A percentile compares a stretch with the other conserved stretches of the same genome.
Conservation (phyloP, 2,797 vertebrate species). For the Avahi laniger region DNA sequence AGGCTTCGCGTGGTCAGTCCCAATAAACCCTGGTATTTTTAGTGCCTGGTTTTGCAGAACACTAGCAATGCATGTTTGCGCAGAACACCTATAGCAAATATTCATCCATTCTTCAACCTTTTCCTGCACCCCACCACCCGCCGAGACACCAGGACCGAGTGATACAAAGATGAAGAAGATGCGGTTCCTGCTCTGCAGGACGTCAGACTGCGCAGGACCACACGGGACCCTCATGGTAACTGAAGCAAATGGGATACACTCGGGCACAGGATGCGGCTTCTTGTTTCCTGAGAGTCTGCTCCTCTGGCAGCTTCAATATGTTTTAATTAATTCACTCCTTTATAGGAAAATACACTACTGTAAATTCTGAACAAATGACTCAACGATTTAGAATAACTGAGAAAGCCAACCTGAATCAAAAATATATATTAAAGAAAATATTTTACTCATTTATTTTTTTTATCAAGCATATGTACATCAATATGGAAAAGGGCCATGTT, state of each 20-base stretch:
- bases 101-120: no score
- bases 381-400: background rate
- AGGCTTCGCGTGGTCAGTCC: accelerated
- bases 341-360: accelerated
- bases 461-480: accelerated
- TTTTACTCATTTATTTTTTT: background rate
- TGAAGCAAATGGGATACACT: background rate
- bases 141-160: background rate
- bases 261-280: background rate
- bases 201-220: accelerated
- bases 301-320: background rate
- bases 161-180: background rate
- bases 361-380: background rate
- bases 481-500: background rate
- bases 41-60: background rate
- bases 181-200: background rate
- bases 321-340: background rate
- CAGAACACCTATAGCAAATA: background rate
- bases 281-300: background rate
- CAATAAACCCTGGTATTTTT: background rate
- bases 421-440: background rate
- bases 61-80: background rate
- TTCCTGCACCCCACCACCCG: no score
- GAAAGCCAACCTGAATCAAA: background rate
- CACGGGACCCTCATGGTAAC: accelerated